These are phyloP conservation scores for Malaclemys terrapin DNA, from an alignment of 2,113 vertebrate genomes.

Conservation along the genomic window DNA sequence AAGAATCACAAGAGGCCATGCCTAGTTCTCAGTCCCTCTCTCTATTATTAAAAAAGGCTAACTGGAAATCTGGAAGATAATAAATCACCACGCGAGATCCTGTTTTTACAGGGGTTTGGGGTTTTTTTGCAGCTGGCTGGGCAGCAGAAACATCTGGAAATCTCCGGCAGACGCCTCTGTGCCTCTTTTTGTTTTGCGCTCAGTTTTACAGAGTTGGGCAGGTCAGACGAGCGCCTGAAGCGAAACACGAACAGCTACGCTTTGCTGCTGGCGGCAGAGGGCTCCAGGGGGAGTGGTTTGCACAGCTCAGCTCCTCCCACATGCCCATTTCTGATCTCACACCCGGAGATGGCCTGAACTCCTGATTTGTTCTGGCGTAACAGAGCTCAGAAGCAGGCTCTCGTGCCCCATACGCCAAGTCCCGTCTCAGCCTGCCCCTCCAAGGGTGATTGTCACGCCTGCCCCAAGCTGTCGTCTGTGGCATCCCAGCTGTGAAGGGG, in stretches of 20 bases:
- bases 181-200: not conserved
- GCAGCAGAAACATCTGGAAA: not conserved
- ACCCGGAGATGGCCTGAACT: too few relatives aligned
- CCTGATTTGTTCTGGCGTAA: too few relatives aligned
- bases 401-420: not conserved
- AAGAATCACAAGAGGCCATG: not conserved
- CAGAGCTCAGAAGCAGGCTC: not conserved
- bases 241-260: not conserved
- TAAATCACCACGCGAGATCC: not conserved
- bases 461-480: too few relatives aligned
- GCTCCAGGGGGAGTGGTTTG: not conserved
- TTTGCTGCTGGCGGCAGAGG: not conserved
- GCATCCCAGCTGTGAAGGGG: not conserved
- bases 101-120: not conserved
- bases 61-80: not conserved
- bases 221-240: not conserved
- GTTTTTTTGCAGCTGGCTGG: not conserved
- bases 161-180: not conserved
- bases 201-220: not conserved
- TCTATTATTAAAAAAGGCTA: not conserved
- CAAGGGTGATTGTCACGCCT: not conserved
- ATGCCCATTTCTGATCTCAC: not conserved
- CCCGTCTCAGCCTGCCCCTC: not conserved
- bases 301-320: not conserved
- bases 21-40: not conserved